Evolutionary conservation across 2,113 vertebrate species (phyloP).

Genomic region (Leptosomus discolor): DNA sequence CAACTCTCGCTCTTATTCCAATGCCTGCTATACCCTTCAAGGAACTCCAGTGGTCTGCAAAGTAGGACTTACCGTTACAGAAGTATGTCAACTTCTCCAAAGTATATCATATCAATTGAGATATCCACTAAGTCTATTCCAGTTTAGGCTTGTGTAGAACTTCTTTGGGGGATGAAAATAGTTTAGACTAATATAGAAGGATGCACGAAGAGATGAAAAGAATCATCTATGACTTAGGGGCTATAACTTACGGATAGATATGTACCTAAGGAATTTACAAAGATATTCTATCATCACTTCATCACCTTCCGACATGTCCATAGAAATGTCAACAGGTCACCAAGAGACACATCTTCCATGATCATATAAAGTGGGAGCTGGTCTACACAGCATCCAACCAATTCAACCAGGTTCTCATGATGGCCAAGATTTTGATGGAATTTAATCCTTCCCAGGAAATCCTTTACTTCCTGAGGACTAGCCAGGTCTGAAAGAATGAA

Average conservation of each 20-base stretch:
- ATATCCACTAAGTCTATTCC: neutral
- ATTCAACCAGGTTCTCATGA: conserved; percentile 70
- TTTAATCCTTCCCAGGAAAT: conserved; percentile 73
- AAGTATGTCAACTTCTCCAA: neutral
- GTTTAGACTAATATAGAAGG: neutral
- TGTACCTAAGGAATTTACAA: neutral
- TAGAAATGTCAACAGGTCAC: conserved; percentile 74
- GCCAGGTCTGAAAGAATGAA: conserved; percentile 46
- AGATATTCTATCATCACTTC: neutral
- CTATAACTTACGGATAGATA: neutral
- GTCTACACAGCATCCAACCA: conserved; percentile 74
- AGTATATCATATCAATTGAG: neutral
- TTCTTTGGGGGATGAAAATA: neutral
- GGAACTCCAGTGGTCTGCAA: neutral
- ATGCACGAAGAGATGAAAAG: neutral
- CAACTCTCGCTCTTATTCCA: neutral
- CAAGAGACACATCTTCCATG: conserved; percentile 66
- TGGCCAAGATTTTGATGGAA: conserved; percentile 69
- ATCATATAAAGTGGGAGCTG: conserved; percentile 71
- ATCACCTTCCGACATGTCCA: conserved; percentile 78
- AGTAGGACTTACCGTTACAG: neutral
- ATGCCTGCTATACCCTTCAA: neutral
- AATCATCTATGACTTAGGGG: neutral
- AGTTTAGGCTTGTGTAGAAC: neutral
- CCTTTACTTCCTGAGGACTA: conserved; percentile 40